Conservation (phyloP, 2,888 invertebrate species). For the Andrena trimmerana region DNA sequence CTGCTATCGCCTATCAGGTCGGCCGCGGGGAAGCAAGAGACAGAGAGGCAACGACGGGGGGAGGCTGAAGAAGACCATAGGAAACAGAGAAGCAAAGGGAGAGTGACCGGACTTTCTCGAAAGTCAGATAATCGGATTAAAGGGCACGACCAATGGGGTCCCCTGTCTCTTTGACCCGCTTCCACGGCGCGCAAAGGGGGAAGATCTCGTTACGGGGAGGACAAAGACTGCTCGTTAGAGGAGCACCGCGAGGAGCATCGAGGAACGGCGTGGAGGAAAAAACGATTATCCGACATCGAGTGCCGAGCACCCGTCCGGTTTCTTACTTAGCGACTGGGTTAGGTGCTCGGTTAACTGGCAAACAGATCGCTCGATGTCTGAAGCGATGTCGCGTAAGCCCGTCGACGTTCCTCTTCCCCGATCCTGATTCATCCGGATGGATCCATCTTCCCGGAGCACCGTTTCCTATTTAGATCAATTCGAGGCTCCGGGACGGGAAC, state of each 20-base stretch:
- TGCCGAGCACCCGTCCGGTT: slow-evolving; percentile 24
- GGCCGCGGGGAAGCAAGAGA: neutral
- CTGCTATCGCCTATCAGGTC: slow-evolving; percentile 51
- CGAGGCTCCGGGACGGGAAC: neutral
- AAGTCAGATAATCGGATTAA: slow-evolving; percentile 44
- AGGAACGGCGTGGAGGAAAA: slow-evolving; percentile 4
- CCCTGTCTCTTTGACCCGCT: slow-evolving; percentile 32
- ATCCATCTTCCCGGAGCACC: slow-evolving; percentile 1
- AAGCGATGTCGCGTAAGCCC: neutral
- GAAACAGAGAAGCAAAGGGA: neutral
- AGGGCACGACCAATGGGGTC: slow-evolving; percentile 10
- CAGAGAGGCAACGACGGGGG: neutral
- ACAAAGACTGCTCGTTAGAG: slow-evolving; percentile 27
- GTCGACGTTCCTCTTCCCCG: slow-evolving; percentile 24
- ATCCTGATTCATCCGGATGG: slow-evolving; percentile 27
- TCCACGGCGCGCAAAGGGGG: slow-evolving; percentile 6
- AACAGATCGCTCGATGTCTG: neutral
- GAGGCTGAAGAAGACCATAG: neutral
- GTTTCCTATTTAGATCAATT: slow-evolving; percentile 5
- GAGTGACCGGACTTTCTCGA: slow-evolving; percentile 18
- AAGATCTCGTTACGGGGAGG: slow-evolving; percentile 26
- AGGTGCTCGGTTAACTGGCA: neutral
- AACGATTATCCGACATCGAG: slow-evolving; percentile 35
- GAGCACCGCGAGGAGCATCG: slow-evolving; percentile 6
- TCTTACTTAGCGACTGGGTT: slow-evolving; percentile 23